phyloP scores from a whole-genome alignment of 2,797 vertebrate genomes.

The Poecilia wingei region DNA sequence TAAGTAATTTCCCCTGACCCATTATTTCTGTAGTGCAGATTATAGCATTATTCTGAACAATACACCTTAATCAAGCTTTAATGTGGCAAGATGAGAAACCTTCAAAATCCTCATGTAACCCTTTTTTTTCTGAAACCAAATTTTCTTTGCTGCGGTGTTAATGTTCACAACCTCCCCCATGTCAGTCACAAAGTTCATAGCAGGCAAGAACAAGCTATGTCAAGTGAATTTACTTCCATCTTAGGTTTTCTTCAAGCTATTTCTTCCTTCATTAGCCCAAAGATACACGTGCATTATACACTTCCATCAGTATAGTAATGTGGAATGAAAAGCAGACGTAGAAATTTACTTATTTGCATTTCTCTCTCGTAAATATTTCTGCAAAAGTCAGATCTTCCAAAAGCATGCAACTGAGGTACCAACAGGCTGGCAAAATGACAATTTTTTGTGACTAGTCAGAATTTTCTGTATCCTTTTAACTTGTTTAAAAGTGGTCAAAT shows the following conservation, averaged over 20 bases:
- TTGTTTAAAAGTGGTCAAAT: background rate
- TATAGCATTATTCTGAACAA: slow-evolving; percentile 1
- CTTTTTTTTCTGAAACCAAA: background rate
- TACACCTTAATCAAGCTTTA: background rate
- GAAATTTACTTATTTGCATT: background rate
- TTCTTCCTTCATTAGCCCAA: background rate
- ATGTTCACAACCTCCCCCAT: background rate
- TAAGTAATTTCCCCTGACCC: background rate
- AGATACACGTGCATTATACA: background rate
- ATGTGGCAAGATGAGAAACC: background rate
- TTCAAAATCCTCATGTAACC: background rate
- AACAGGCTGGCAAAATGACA: background rate
- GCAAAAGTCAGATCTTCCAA: background rate
- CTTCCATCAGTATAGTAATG: background rate
- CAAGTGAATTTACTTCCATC: background rate
- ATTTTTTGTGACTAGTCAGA: background rate
- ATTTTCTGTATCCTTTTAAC: background rate
- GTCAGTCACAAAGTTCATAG: background rate
- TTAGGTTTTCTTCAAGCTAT: background rate
- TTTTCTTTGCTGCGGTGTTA: background rate
- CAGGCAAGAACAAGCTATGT: background rate
- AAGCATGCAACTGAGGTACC: background rate
- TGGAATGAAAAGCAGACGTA: background rate
- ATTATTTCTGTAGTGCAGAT: background rate
- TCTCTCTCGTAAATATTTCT: background rate